A percentile compares a stretch with the other conserved stretches of the same genome.
These are phyloP conservation scores for Trichopoda pennipes DNA, from an alignment of 2,888 invertebrate genomes.

Conservation along the genomic window DNA sequence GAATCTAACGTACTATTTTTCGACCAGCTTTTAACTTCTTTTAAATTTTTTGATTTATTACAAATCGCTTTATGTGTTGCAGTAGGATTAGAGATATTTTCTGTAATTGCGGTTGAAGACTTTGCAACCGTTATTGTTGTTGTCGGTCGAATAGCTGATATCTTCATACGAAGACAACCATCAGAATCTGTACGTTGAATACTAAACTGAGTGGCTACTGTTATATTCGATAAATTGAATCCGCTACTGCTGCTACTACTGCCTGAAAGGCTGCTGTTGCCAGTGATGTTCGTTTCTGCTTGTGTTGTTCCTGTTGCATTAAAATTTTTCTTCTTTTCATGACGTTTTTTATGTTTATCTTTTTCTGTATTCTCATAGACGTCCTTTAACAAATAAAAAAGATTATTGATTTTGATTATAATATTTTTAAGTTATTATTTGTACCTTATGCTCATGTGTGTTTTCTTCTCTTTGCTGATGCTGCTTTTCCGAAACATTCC, in stretches of 20 bases:
- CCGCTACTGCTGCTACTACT: constrained; percentile 42
- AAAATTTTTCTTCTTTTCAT: constrained; percentile 65
- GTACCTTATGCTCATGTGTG: constrained; percentile 79
- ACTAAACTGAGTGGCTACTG: constrained; percentile 77
- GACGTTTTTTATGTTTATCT: constrained; percentile 64
- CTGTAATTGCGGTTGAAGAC: constrained; percentile 8
- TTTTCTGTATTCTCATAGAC: constrained; percentile 55
- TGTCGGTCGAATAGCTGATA: constrained; percentile 78
- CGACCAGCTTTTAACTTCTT: constrained; percentile 38
- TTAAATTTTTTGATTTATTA: constrained; percentile 25
- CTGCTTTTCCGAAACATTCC: constrained; percentile 77
- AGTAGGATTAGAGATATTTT: constrained; percentile 43
- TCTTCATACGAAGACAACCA: constrained; percentile 80
- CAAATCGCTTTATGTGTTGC: constrained; percentile 27
- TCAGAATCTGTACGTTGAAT: constrained; percentile 79
- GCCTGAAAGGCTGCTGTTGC: constrained; percentile 31
- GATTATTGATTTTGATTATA: background rate
- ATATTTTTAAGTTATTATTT: background rate
- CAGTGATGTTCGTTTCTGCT: constrained; percentile 34
- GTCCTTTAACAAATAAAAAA: constrained; percentile 41
- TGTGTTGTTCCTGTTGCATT: constrained; percentile 45
- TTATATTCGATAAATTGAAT: constrained; percentile 48
- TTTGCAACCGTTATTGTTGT: constrained; percentile 41
- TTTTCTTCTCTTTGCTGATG: constrained; percentile 75
- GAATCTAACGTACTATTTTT: constrained; percentile 43